These are phyloP conservation scores for Torymus texanus DNA, from an alignment of 2,888 invertebrate genomes.

Conservation along the genomic window DNA sequence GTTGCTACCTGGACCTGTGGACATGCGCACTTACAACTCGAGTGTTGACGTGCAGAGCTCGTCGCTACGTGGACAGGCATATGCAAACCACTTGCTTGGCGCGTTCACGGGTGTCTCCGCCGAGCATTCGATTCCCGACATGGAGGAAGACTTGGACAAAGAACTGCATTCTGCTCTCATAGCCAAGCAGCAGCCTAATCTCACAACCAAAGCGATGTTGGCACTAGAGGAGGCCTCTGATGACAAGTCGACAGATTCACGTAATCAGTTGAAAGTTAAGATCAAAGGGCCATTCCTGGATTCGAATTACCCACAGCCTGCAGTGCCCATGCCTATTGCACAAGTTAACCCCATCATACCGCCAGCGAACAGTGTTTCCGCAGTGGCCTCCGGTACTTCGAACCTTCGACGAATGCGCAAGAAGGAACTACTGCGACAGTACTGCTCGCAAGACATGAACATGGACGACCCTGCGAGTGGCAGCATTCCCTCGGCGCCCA, in stretches of 20 bases:
- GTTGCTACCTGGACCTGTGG: conserved; percentile 89
- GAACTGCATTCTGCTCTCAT: conserved; percentile 83
- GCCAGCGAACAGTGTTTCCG: conserved; percentile 75
- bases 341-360: conserved; percentile 73
- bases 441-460: conserved; percentile 84
- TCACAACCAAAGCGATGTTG: conserved; percentile 59
- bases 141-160: conserved; percentile 88
- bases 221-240: conserved; percentile 69
- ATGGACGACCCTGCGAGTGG: conserved; percentile 84
- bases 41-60: conserved; percentile 79
- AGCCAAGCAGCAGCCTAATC: conserved; percentile 74
- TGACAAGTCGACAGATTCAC: conserved; percentile 87
- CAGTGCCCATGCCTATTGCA: conserved; percentile 77
- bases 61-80: conserved; percentile 78
- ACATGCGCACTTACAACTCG: conserved; percentile 90
- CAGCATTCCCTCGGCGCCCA: conserved; percentile 78
- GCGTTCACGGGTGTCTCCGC: conserved; percentile 81
- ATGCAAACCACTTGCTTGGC: conserved; percentile 79
- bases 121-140: conserved; percentile 83
- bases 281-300: conserved; percentile 92
- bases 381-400: conserved; percentile 79
- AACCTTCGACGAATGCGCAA: conserved; percentile 91
- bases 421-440: conserved; percentile 89
- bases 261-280: conserved; percentile 92
- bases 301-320: conserved; percentile 81